Conservation (phyloP, 2,113 vertebrate genomes). For the Gasterosteus aculeatus region DNA sequence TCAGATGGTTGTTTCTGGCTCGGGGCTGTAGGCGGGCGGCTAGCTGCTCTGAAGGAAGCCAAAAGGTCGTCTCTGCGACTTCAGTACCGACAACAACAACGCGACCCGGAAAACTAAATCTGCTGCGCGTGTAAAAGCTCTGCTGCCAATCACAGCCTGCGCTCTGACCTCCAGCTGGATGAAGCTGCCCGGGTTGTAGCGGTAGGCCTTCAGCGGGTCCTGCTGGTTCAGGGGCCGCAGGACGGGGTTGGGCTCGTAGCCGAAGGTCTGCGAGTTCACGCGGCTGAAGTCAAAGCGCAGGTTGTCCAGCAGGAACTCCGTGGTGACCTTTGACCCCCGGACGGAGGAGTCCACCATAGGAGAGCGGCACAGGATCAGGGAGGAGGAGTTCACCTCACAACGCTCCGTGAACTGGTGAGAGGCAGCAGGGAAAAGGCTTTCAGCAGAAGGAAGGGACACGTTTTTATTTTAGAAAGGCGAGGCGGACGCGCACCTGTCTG, state of each 20-base stretch:
- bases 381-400: slow-evolving; percentile 89
- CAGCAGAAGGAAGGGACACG: not conserved
- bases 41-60: not conserved
- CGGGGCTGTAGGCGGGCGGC: too few species aligned
- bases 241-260: slow-evolving; percentile 88
- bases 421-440: not conserved
- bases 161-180: slow-evolving; percentile 93
- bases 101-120: not conserved
- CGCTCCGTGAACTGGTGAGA: slow-evolving; percentile 85
- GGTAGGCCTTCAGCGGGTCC: slow-evolving; percentile 86
- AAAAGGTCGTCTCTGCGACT: not conserved
- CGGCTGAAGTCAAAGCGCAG: slow-evolving; percentile 88
- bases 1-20: not conserved
- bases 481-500: slow-evolving; percentile 72
- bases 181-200: slow-evolving; percentile 96
- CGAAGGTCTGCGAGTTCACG: slow-evolving; percentile 85
- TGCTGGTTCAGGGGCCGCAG: slow-evolving; percentile 86
- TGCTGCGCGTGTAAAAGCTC: not conserved
- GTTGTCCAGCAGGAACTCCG: slow-evolving; percentile 94
- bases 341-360: slow-evolving; percentile 84
- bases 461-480: not conserved
- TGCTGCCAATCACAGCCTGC: not conserved
- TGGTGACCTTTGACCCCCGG: slow-evolving; percentile 74
- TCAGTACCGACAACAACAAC: not conserved
- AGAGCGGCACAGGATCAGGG: slow-evolving; percentile 88